Evolutionary conservation across 2,113 vertebrate genomes (phyloP).

Genomic region (Orycteropus afer): DNA sequence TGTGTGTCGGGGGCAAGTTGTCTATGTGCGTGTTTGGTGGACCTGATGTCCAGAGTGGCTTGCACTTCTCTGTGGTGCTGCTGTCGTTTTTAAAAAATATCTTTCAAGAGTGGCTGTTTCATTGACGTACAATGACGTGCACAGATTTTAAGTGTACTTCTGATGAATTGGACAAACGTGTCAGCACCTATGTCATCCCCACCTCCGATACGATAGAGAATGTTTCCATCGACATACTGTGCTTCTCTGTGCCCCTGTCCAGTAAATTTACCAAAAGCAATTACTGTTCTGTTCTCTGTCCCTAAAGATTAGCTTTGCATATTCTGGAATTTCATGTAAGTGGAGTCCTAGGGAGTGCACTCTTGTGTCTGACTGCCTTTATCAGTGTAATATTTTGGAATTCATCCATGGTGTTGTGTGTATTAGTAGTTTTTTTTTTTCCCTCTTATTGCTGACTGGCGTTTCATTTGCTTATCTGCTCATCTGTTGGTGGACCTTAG

Average conservation of each 20-base stretch:
- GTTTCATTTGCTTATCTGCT: neutral
- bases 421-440: neutral
- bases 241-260: neutral
- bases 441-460: neutral
- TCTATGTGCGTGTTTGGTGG: neutral
- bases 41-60: neutral
- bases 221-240: neutral
- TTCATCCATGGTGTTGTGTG: neutral
- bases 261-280: neutral
- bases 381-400: neutral
- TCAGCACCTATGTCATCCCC: neutral
- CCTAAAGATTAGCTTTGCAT: neutral
- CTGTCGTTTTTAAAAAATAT: neutral
- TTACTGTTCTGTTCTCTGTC: neutral
- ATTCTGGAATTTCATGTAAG: neutral
- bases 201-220: neutral
- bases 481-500: neutral
- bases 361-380: neutral
- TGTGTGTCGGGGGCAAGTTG: too few species aligned
- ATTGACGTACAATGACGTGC: neutral
- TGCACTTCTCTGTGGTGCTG: rapidly evolving
- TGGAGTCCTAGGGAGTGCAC: neutral
- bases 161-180: neutral
- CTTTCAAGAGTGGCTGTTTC: neutral
- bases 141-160: neutral